Evolutionary conservation across 2,113 vertebrate species (phyloP), one percentile per base, ranked within the genome.

Genomic region (Plotosus lineatus): DNA sequence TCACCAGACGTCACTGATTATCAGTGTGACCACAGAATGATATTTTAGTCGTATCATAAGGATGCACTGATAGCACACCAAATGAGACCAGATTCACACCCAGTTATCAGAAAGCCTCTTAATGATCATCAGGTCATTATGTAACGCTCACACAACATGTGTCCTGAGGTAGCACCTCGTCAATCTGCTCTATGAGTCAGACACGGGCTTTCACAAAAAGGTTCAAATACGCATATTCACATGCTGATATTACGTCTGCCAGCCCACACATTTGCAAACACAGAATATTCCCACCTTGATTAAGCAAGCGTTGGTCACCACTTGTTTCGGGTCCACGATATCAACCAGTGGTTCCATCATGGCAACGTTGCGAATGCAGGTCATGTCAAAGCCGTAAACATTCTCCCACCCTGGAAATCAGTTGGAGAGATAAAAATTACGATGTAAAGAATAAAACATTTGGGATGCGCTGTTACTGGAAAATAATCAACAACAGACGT

Each of bases 341-440:
- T 99, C 97, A 90, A 98, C 97, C 93, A 99, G 88, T 1, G 97
- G 97, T 84, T 99, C 97, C 92, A 95, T 98, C 94, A 98, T 98
- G 88, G 97, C 97, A 51, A 99, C 96, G 2, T 99, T 97, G 66
- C 97, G 95, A 89, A 99, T 99, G 90, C 97, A 99, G 85, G 95
- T 98, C 97, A 99, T 99, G 92, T 99, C 97, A 88, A 99, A 99
- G 79, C 97, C 97, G 21, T 99, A 99, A 76, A 99, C 97, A 31
- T 98, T 98, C 89, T 99, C 97, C 97, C 97, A 99, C 97, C 97
- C 97, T 99, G 92, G 55, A 42, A 31, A 6, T 81, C 77, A 87
- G 38, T 79, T 36, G 10, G 9, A 73, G 46, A 81, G 58, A 65
- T n/a, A 83, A 11, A 15, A 6, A 33, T 72, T 71, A 17, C 14